Base-by-base conservation (phyloP, 2,797 vertebrate genomes). In the Acipenser oxyrinchus region DNA sequence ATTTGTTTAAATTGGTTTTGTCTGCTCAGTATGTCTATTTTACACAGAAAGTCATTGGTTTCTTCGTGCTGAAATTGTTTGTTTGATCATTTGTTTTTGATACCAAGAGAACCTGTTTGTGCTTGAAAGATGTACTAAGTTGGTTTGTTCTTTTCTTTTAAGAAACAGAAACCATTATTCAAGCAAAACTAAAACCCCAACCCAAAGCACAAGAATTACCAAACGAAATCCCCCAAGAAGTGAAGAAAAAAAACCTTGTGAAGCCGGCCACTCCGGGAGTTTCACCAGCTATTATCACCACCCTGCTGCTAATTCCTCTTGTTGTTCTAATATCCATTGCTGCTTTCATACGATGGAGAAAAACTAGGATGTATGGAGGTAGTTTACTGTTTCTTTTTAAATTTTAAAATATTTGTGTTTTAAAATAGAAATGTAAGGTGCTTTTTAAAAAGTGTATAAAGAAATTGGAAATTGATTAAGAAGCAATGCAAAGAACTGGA, bases 331-430 rank as follows among this genome's bases (percentile, higher is more conserved):
- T 96, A 74, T 79, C 86, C 70, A 83, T 93, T 64, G 90, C 87
- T n/a, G 70, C 89, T 68, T 93, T 94, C 76, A 88, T 98, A 81
- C 90, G 87, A 76, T 96, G 93, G 93, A 95, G 84, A 77, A 98
- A 92, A 78, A 87, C 85, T 80, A 81, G 91, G 86, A 85, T 72
- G 80, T 93, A 84, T 84, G 83, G 84, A 89, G 89, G 87, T 89
- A 87, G 68, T 65, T 7, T 10, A 18, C 7, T 37, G 3, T 37
- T 53, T 37, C 3, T 18, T 11, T 37, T 66, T 70, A 9, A 49
- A 65, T 61, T 62, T 37, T 37, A 37, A 7, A 65, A 9, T 13
- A 1, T 49, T 59, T 6, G 51, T 69, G 8, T 50, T 49, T 51
- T 72, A 12, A 52, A 8, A 37, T 37, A 18, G 15, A 18, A 18